Percentiles rank a stretch among this genome's conserved stretches.
Evolutionary conservation across 2,888 invertebrate species (phyloP).

Genomic region (Acronicta leporina): DNA sequence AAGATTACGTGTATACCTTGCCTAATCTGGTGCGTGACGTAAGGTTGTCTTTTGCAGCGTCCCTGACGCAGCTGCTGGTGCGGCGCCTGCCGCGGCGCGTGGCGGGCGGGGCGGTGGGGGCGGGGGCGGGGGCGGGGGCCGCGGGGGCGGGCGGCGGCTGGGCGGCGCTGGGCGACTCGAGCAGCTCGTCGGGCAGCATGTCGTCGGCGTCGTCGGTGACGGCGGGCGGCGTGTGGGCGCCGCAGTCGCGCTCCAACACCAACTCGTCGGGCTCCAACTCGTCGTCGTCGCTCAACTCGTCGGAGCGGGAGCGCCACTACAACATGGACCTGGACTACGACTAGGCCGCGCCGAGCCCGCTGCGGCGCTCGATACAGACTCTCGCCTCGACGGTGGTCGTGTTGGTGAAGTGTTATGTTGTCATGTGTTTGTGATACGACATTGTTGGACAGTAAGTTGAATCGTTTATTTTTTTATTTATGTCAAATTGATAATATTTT

Average conservation of each 20-base stretch:
- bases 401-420: slow-evolving; percentile 51
- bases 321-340: slow-evolving; percentile 87
- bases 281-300: slow-evolving; percentile 60
- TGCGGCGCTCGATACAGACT: slow-evolving; percentile 28
- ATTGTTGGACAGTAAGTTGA: slow-evolving; percentile 48
- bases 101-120: slow-evolving; percentile 37
- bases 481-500: slow-evolving; percentile 50
- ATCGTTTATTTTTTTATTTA: slow-evolving; percentile 53
- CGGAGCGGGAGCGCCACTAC: slow-evolving; percentile 71
- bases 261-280: slow-evolving; percentile 48
- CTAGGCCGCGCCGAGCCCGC: slow-evolving; percentile 58
- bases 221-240: slow-evolving; percentile 37
- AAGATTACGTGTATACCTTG: no score
- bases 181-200: slow-evolving; percentile 49
- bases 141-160: slow-evolving; percentile 30
- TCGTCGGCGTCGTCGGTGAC: slow-evolving; percentile 40
- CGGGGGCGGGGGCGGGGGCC: slow-evolving; percentile 42
- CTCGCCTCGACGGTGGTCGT: slow-evolving; percentile 48
- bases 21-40: background rate
- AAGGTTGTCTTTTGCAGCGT: slow-evolving; percentile 47
- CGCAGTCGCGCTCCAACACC: slow-evolving; percentile 38
- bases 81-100: slow-evolving; percentile 54
- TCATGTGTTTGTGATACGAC: slow-evolving; percentile 48
- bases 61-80: slow-evolving; percentile 64
- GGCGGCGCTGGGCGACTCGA: slow-evolving; percentile 38